These are phyloP conservation scores for Lasiurus cinereus DNA, from an alignment of 2,113 vertebrate species.

Conservation along the genomic window DNA sequence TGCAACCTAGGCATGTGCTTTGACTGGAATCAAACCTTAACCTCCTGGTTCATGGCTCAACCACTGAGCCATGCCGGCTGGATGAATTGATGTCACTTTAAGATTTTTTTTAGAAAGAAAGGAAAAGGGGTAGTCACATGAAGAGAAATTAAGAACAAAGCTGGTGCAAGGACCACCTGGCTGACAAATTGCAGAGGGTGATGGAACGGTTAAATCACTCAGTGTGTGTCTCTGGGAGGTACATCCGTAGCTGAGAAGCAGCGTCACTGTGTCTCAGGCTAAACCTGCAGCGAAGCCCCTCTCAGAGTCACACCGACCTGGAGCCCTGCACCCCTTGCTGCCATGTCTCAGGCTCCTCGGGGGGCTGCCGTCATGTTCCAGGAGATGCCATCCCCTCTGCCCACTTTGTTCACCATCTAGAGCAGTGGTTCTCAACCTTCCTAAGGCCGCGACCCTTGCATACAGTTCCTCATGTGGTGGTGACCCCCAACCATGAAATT, in stretches of 20 bases:
- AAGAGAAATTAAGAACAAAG: neutral
- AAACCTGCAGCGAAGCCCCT: neutral
- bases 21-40: too few species aligned
- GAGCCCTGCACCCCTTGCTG: rapidly evolving
- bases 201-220: too few species aligned
- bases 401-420: neutral
- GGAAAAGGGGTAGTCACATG: neutral
- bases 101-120: neutral
- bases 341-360: neutral
- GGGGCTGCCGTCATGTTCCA: neutral
- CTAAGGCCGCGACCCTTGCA: too few species aligned
- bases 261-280: neutral
- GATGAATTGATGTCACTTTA: neutral
- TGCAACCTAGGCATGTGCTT: too few species aligned
- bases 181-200: neutral
- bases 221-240: neutral
- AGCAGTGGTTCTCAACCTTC: too few species aligned
- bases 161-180: rapidly evolving
- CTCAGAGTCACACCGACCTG: neutral
- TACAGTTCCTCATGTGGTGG: too few species aligned
- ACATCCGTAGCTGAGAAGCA: neutral
- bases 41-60: too few species aligned
- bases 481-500: too few species aligned
- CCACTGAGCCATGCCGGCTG: too few species aligned
- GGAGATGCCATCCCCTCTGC: neutral